phyloP scores from a whole-genome alignment of 30 jellyfish, hydroid and myxozoan species.

The Phacellophora camtschatica region DNA sequence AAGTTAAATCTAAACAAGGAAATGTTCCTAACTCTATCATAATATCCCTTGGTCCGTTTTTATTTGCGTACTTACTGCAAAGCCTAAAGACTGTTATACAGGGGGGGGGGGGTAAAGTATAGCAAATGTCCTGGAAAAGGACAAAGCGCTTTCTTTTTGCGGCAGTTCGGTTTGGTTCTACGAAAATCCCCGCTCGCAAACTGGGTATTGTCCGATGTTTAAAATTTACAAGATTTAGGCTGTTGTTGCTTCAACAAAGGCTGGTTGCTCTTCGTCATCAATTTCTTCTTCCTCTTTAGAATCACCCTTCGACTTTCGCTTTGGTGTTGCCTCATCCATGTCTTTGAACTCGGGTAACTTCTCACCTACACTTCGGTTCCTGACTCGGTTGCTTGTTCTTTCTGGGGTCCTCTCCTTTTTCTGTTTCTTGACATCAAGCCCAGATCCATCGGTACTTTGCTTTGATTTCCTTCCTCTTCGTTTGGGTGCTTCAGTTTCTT shows the following conservation, averaged over 20 bases:
- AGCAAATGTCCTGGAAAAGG: no score
- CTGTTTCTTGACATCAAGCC: conserved; percentile 56
- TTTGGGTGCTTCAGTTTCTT: conserved; percentile 39
- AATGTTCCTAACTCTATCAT: no score
- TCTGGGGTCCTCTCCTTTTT: conserved; percentile 70
- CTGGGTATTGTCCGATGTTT: no score
- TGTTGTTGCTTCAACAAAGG: conserved; percentile 40
- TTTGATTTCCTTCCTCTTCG: conserved; percentile 67
- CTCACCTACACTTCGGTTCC: conserved; percentile 62
- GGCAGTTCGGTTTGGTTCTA: no score
- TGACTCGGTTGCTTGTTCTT: conserved; percentile 57
- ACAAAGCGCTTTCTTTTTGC: no score
- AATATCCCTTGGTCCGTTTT: no score
- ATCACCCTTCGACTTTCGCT: conserved; percentile 54
- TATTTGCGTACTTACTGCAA: no score
- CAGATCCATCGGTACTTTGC: conserved; percentile 64
- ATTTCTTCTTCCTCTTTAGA: conserved; percentile 41
- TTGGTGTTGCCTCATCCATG: conserved; percentile 54
- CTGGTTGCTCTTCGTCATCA: conserved; percentile 24
- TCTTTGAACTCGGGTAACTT: conserved; percentile 74
- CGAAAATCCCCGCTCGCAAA: no score
- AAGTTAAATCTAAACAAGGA: no score
- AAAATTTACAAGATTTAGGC: no score
- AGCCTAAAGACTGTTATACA: no score
- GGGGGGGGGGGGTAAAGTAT: no score